phyloP scores from a whole-genome alignment of 2,888 invertebrate species.

The Platynereis dumerilii region DNA sequence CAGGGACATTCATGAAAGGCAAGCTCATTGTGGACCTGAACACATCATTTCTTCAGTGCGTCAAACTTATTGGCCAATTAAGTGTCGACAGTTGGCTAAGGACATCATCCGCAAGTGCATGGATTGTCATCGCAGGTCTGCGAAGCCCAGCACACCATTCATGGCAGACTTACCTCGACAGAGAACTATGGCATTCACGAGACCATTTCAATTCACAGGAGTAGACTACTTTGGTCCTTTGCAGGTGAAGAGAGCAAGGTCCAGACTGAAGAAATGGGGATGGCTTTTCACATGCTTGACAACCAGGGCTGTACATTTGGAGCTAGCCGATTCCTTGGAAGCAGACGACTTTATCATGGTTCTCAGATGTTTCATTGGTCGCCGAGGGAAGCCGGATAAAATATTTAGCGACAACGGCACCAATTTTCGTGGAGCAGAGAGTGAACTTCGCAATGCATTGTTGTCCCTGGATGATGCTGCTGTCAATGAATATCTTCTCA shows the following conservation, averaged over 20 bases:
- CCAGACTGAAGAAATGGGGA: constrained; percentile 41
- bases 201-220: constrained; percentile 41
- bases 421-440: constrained; percentile 24
- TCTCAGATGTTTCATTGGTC: constrained; percentile 4
- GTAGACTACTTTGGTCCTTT: constrained; percentile 46
- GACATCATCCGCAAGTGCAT: no score
- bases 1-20: constrained; percentile 35
- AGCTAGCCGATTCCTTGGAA: no score
- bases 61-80: no score
- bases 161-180: constrained; percentile 39
- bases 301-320: no score
- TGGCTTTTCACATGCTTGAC: constrained; percentile 34
- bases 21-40: constrained; percentile 36
- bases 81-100: no score
- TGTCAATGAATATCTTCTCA: not conserved
- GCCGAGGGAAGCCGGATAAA: no score
- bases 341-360: constrained; percentile 13
- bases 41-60: constrained; percentile 37
- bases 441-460: constrained; percentile 16
- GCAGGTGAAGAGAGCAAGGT: constrained; percentile 39
- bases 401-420: no score
- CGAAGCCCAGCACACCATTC: no score
- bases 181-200: constrained; percentile 32
- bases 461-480: constrained; percentile 12
- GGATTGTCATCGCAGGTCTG: no score